A percentile compares a stretch with the other conserved stretches of the same genome.
Conservation (phyloP, 2,113 vertebrate species). For the Pogona vitticeps region DNA sequence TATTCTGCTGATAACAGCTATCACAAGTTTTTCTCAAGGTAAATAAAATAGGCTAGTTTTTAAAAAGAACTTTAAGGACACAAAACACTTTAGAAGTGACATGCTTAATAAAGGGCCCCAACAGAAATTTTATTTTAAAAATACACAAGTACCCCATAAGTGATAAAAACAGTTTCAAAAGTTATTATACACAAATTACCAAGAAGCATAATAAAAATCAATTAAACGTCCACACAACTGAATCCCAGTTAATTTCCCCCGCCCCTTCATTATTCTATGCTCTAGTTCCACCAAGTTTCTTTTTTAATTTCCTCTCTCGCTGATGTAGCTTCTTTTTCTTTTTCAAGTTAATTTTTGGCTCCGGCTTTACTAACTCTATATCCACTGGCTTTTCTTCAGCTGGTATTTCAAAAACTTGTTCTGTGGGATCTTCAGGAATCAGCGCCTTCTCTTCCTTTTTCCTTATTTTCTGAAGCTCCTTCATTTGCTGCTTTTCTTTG, state of each 20-base stretch:
- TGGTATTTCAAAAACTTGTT: slow-evolving; percentile 86
- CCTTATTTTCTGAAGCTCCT: slow-evolving; percentile 85
- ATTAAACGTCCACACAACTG: neutral
- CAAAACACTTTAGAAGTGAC: neutral
- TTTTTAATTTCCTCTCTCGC: slow-evolving; percentile 83
- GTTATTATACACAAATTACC: slow-evolving; percentile 30
- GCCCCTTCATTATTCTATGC: slow-evolving; percentile 36
- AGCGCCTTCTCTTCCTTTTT: slow-evolving; percentile 76
- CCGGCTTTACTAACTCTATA: slow-evolving; percentile 82
- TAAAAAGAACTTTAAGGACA: neutral
- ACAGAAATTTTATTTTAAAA: slow-evolving; percentile 48
- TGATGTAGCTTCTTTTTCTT: slow-evolving; percentile 84
- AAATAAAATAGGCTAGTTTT: neutral
- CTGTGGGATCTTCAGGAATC: slow-evolving; percentile 84
- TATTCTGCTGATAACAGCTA: no score
- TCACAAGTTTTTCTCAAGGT: neutral
- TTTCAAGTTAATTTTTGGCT: slow-evolving; percentile 77
- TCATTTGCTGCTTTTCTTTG: slow-evolving; percentile 90
- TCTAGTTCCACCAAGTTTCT: slow-evolving; percentile 64
- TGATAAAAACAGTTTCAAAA: slow-evolving; percentile 41
- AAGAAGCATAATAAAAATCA: slow-evolving; percentile 25
- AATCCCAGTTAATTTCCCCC: slow-evolving; percentile 5
- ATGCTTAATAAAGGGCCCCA: neutral
- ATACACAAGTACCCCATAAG: slow-evolving; percentile 31
- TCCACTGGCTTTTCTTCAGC: slow-evolving; percentile 81